Percentiles rank a stretch among this genome's conserved stretches.
phyloP scores from a whole-genome alignment of 2,888 invertebrate genomes.

The Andrena marginata region DNA sequence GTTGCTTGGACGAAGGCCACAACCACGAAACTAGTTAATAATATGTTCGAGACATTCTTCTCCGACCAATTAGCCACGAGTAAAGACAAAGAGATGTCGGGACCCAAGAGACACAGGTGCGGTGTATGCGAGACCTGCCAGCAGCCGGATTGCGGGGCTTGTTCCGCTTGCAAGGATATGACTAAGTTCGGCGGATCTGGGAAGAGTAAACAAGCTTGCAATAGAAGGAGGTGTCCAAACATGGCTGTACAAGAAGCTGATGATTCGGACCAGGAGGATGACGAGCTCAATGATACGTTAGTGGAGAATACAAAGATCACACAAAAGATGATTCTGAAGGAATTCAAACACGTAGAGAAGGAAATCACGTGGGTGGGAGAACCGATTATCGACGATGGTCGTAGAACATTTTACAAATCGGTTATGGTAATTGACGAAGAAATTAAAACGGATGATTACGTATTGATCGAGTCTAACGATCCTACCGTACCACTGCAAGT shows the following conservation, averaged over 20 bases:
- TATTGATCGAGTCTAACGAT: slow-evolving; percentile 90
- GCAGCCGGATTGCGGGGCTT: slow-evolving; percentile 91
- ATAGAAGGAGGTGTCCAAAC: slow-evolving; percentile 90
- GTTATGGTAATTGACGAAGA: slow-evolving; percentile 85
- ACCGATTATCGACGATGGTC: slow-evolving; percentile 86
- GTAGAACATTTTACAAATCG: slow-evolving; percentile 84
- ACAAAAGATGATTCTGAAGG: slow-evolving; percentile 71
- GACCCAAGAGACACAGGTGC: slow-evolving; percentile 89
- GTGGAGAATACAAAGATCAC: slow-evolving; percentile 71
- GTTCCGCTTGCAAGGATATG: slow-evolving; percentile 91
- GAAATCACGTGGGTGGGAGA: slow-evolving; percentile 88
- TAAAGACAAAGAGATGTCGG: slow-evolving; percentile 86
- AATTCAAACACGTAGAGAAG: slow-evolving; percentile 84
- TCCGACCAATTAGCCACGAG: slow-evolving; percentile 89
- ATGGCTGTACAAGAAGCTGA: slow-evolving; percentile 91
- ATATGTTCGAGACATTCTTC: slow-evolving; percentile 93
- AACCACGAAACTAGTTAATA: slow-evolving; percentile 91
- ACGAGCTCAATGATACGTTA: slow-evolving; percentile 81
- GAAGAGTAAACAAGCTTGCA: slow-evolving; percentile 89
- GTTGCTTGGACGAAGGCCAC: slow-evolving; percentile 91
- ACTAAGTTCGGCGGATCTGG: slow-evolving; percentile 92
- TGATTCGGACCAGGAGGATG: slow-evolving; percentile 88
- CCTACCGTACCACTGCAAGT: slow-evolving; percentile 89
- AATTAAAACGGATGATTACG: slow-evolving; percentile 89
- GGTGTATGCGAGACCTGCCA: slow-evolving; percentile 93